Conservation (phyloP, 1,140 invertebrate species). For the Heliconius eleuchia region DNA sequence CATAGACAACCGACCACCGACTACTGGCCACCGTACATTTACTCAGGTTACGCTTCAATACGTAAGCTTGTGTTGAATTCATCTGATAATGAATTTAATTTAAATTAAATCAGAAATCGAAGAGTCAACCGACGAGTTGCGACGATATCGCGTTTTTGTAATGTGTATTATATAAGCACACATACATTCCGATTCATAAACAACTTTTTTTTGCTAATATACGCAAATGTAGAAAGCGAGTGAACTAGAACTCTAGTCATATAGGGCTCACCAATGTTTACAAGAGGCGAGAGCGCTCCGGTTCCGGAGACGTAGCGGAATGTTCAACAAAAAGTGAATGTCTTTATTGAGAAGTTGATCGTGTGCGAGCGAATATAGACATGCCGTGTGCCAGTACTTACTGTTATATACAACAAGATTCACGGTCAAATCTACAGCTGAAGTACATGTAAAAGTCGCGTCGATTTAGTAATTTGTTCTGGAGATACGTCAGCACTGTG, state of each 20-base stretch:
- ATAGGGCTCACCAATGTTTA: constrained; percentile 25
- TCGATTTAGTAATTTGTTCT: neutral
- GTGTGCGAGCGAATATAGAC: constrained; percentile 18
- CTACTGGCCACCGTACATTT: neutral
- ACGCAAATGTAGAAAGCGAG: constrained; percentile 13
- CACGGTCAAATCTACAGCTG: too few species aligned
- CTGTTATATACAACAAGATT: neutral
- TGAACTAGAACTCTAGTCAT: constrained; percentile 28
- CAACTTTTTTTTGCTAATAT: neutral
- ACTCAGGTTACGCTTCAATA: neutral
- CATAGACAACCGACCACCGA: too few species aligned
- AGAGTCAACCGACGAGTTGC: neutral
- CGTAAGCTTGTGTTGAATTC: neutral
- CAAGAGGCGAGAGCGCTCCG: constrained; percentile 30
- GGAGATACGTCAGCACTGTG: neutral
- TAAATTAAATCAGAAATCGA: neutral
- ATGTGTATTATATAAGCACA: neutral
- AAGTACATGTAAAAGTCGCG: too few species aligned
- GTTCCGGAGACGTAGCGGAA: constrained; percentile 30
- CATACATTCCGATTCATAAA: neutral
- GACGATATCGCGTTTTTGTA: neutral
- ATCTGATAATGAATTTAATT: neutral
- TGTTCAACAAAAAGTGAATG: constrained; percentile 43
- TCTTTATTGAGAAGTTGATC: constrained; percentile 42
- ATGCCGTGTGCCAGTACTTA: neutral